These are phyloP conservation scores for Tolypeutes matacus DNA, from an alignment of 2,797 vertebrate species.

Conservation along the genomic window DNA sequence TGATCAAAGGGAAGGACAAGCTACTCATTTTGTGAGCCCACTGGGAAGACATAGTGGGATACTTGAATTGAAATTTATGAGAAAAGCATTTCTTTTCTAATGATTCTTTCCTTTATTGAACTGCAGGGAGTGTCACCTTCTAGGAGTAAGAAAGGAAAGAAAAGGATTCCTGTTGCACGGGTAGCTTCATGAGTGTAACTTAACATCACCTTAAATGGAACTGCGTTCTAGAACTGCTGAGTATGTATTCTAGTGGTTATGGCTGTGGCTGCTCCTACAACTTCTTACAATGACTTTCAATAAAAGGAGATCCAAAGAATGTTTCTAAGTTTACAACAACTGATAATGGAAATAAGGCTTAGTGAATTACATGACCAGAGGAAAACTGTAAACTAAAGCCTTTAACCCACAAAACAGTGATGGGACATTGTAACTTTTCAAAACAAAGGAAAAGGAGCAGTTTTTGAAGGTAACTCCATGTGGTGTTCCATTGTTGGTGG, in stretches of 20 bases:
- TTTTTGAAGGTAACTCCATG: background rate
- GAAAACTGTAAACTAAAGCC: background rate
- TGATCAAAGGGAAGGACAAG: background rate
- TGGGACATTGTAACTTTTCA: background rate
- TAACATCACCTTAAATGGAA: slow-evolving; percentile 20
- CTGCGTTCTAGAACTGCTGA: background rate
- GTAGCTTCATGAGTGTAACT: background rate
- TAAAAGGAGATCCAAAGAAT: background rate
- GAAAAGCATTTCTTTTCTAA: background rate
- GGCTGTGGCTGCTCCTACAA: background rate
- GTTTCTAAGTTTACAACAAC: background rate
- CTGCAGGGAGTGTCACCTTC: background rate
- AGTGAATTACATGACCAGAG: background rate
- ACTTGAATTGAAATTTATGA: background rate
- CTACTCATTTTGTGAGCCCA: too few species aligned
- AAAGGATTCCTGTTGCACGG: background rate
- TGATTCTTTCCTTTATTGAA: background rate
- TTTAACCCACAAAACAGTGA: background rate
- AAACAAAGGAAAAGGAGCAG: background rate
- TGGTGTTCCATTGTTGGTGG: background rate
- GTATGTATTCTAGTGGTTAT: background rate
- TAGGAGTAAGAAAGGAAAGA: background rate
- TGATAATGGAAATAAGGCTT: background rate
- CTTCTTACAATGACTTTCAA: background rate
- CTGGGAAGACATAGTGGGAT: background rate